These are phyloP conservation scores for Selenia dentaria DNA, from an alignment of 2,888 invertebrate genomes.

Conservation along the genomic window DNA sequence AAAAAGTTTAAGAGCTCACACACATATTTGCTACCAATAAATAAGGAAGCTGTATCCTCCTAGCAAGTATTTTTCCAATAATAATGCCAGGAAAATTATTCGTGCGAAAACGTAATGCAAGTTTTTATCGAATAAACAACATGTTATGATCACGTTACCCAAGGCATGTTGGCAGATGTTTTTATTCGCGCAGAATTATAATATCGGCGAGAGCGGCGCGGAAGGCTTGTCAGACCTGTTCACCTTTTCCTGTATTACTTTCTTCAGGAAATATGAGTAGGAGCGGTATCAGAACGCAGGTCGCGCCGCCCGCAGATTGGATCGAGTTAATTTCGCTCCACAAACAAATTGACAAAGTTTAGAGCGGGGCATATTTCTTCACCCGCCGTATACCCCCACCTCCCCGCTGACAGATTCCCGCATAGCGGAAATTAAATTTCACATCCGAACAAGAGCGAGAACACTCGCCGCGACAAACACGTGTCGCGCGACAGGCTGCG, in stretches of 20 bases:
- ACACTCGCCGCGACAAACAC: constrained; percentile 69
- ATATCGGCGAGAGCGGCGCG: constrained; percentile 26
- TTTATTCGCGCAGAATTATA: constrained; percentile 35
- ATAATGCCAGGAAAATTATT: constrained; percentile 30
- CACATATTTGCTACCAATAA: constrained; percentile 28
- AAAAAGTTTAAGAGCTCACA: constrained; percentile 30
- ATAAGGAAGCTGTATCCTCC: constrained; percentile 6
- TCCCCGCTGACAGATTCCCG: constrained; percentile 74
- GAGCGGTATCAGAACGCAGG: constrained; percentile 64
- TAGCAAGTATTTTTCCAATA: constrained; percentile 15
- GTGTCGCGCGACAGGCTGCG: constrained; percentile 53
- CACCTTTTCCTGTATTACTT: constrained; percentile 57
- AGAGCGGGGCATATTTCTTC: constrained; percentile 84
- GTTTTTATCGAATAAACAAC: constrained; percentile 39
- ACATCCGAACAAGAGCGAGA: constrained; percentile 82
- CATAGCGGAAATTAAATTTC: constrained; percentile 84
- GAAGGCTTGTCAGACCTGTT: constrained; percentile 39
- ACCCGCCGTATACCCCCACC: constrained; percentile 49
- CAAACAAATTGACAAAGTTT: constrained; percentile 85
- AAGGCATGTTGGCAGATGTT: constrained; percentile 33
- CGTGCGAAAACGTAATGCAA: constrained; percentile 37
- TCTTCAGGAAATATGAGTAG: constrained; percentile 65
- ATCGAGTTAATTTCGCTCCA: constrained; percentile 84
- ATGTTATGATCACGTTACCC: constrained; percentile 38
- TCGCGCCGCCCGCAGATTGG: constrained; percentile 78